phyloP scores from a whole-genome alignment of 2,113 vertebrate species.

The Ceyx margarethae region DNA sequence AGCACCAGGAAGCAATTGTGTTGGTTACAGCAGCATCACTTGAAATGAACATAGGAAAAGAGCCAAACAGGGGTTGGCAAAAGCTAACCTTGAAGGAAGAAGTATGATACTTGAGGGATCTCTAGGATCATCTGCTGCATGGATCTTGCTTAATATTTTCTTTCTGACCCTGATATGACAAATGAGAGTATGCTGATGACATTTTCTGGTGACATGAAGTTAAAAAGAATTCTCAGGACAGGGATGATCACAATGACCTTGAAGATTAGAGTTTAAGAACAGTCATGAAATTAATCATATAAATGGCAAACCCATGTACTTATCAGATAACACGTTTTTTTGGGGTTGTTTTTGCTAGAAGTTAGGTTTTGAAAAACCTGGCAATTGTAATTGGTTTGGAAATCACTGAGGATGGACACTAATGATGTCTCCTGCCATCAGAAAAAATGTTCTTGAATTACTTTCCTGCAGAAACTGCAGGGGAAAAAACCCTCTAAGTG shows the following conservation, averaged over 20 bases:
- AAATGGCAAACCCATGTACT: neutral
- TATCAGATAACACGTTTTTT: neutral
- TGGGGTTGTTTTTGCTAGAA: neutral
- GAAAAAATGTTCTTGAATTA: neutral
- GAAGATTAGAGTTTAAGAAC: neutral
- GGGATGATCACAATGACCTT: neutral
- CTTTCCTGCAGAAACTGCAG: neutral
- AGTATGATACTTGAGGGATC: neutral
- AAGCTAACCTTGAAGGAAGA: neutral
- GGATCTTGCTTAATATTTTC: neutral
- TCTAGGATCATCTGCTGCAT: neutral
- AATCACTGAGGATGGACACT: neutral
- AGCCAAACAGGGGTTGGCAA: neutral
- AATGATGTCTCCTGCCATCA: neutral
- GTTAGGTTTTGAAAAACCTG: neutral
- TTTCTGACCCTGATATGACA: neutral
- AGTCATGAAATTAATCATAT: neutral
- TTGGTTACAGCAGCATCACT: neutral
- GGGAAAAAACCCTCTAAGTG: neutral
- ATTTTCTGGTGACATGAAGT: neutral
- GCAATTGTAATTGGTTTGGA: neutral
- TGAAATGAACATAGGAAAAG: neutral
- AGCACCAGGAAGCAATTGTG: neutral
- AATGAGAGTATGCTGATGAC: neutral
- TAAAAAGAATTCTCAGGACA: neutral